A percentile compares a stretch with the other conserved stretches of the same genome.
phyloP scores from a whole-genome alignment of 1,140 invertebrate species.

The Drosophila trapezifrons region DNA sequence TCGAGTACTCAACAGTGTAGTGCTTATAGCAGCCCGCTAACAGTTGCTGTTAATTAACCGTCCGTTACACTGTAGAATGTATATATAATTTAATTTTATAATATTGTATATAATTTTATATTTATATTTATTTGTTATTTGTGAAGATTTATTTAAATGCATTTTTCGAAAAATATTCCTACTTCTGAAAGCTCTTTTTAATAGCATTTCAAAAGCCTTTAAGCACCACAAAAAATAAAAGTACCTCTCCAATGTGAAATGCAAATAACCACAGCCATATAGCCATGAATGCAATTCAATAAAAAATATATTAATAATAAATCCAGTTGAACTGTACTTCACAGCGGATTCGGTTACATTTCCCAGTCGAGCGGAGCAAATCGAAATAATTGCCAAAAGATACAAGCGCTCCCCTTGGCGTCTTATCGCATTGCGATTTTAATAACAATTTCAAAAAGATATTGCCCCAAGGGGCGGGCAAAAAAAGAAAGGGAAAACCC shows the following conservation, averaged over 20 bases:
- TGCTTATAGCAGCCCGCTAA: too few relatives aligned
- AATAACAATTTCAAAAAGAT: slow-evolving; percentile 72
- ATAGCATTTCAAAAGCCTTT: too few relatives aligned
- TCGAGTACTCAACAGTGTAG: too few relatives aligned
- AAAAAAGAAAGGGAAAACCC: slow-evolving; percentile 8
- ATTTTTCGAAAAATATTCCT: too few relatives aligned
- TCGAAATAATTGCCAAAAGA: slow-evolving; percentile 60
- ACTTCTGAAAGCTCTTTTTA: too few relatives aligned
- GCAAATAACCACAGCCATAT: background rate
- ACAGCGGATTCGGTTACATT: background rate
- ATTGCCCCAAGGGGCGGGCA: slow-evolving; percentile 60
- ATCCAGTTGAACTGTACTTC: slow-evolving; percentile 10
- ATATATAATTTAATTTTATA: too few relatives aligned
- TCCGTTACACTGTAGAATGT: too few relatives aligned
- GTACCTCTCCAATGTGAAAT: too few relatives aligned
- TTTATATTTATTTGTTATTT: too few relatives aligned
- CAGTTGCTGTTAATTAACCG: too few relatives aligned
- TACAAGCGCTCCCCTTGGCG: slow-evolving; percentile 4
- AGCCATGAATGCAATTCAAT: background rate
- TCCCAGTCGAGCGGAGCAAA: slow-evolving; percentile 50
- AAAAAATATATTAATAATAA: slow-evolving; percentile 4
- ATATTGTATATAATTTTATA: too few relatives aligned
- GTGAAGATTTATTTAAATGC: too few relatives aligned
- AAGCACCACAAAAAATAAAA: background rate
- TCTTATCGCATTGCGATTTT: slow-evolving; percentile 73